A percentile compares a stretch with the other conserved stretches of the same genome.
phyloP scores from a whole-genome alignment of 2,888 invertebrate genomes.

The Itoplectis maculator region DNA sequence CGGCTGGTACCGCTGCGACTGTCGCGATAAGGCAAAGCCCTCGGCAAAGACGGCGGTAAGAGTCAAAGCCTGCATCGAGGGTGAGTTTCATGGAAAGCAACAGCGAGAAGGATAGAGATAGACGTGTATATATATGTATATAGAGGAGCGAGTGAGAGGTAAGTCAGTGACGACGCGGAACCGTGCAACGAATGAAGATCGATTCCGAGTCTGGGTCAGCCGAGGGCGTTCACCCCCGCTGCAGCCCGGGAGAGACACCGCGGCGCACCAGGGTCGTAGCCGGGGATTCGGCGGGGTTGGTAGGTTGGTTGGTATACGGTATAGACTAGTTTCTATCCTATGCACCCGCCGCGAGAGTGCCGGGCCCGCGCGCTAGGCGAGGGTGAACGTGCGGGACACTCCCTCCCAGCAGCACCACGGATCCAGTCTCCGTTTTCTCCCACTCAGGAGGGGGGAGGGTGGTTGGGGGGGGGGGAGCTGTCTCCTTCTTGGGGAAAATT shows the following conservation, averaged over 20 bases:
- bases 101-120: slow-evolving; percentile 33
- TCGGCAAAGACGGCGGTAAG: slow-evolving; percentile 30
- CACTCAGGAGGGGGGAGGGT: neutral
- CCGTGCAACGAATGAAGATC: slow-evolving; percentile 82
- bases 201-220: slow-evolving; percentile 85
- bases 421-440: slow-evolving; percentile 17
- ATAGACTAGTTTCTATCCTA: slow-evolving; percentile 63
- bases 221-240: slow-evolving; percentile 83
- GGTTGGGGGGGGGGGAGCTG: neutral
- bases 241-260: slow-evolving; percentile 84
- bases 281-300: slow-evolving; percentile 75
- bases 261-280: slow-evolving; percentile 81
- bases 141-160: slow-evolving; percentile 47
- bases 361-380: slow-evolving; percentile 19
- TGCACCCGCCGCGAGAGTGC: slow-evolving; percentile 30
- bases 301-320: slow-evolving; percentile 50
- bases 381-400: slow-evolving; percentile 61
- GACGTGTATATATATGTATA: too few relatives aligned
- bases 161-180: slow-evolving; percentile 67
- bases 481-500: slow-evolving; percentile 8
- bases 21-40: slow-evolving; percentile 18
- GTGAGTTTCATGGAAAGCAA: slow-evolving; percentile 43
- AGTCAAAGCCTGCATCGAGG: slow-evolving; percentile 37
- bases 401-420: slow-evolving; percentile 43
- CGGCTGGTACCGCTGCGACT: neutral